These are phyloP conservation scores for Rhegmatorhina hoffmannsi DNA, from an alignment of 2,113 vertebrate genomes.

Conservation along the genomic window DNA sequence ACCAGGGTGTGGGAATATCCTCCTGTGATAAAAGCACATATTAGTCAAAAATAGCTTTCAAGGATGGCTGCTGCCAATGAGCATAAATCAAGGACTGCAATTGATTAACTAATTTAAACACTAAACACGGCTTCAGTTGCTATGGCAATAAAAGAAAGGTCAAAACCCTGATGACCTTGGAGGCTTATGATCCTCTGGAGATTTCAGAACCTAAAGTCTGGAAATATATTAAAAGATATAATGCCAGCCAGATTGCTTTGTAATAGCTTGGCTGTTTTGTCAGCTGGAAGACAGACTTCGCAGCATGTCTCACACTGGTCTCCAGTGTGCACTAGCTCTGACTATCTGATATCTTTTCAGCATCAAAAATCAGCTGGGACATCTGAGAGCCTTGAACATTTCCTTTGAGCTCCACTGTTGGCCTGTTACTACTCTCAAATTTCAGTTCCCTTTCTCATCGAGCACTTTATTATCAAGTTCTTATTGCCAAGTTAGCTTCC, in stretches of 20 bases:
- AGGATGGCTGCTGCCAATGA: constrained; percentile 56
- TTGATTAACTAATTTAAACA: constrained; percentile 70
- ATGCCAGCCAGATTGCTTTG: constrained; percentile 1
- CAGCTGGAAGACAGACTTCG: constrained; percentile 14
- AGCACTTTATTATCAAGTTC: constrained; percentile 35
- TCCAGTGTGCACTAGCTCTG: neutral
- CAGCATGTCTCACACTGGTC: neutral
- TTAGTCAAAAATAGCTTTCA: constrained; percentile 63
- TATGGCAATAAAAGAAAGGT: constrained; percentile 60
- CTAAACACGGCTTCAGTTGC: constrained; percentile 68
- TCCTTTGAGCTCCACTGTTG: constrained; percentile 17
- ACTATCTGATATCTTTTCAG: constrained; percentile 21
- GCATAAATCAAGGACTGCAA: constrained; percentile 64
- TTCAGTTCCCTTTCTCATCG: neutral
- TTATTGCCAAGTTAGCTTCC: neutral
- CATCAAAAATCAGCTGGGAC: constrained; percentile 44
- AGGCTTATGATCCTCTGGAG: constrained; percentile 27
- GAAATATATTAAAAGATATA: constrained; percentile 53
- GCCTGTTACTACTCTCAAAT: constrained; percentile 24
- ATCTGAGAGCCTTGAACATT: constrained; percentile 18
- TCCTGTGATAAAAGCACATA: constrained; percentile 35
- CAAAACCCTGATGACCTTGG: constrained; percentile 46
- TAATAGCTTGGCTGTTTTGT: constrained; percentile 40
- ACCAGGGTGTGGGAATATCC: constrained; percentile 14
- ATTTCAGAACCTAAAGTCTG: constrained; percentile 36